These are phyloP conservation scores for Diabrotica virgifera DNA, from an alignment of 1,140 invertebrate genomes.

Conservation along the genomic window DNA sequence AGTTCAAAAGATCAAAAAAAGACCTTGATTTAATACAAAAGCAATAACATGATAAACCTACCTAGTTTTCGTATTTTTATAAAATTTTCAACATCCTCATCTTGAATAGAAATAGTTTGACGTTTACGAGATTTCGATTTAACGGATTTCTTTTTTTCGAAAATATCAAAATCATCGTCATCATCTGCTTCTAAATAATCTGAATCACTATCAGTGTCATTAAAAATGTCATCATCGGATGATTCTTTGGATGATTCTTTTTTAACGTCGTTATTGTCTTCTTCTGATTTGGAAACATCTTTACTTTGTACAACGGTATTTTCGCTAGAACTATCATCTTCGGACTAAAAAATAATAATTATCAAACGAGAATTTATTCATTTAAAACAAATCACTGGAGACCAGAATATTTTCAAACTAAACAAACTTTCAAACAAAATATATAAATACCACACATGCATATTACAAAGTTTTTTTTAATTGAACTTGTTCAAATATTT, in stretches of 20 bases:
- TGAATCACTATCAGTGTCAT: not conserved
- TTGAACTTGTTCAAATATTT: not conserved
- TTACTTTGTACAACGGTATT: too few species aligned
- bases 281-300: too few species aligned
- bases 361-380: too few species aligned
- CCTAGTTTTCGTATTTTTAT: conserved; percentile 1
- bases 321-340: too few species aligned
- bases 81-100: not conserved
- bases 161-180: not conserved
- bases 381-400: too few species aligned
- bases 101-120: not conserved
- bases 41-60: not conserved
- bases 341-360: too few species aligned
- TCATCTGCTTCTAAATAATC: not conserved
- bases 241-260: not conserved
- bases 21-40: too few species aligned
- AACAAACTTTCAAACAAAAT: too few species aligned
- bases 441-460: too few species aligned
- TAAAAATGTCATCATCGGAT: not conserved
- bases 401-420: not conserved
- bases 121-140: not conserved
- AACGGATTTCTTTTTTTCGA: not conserved
- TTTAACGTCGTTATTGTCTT: not conserved
- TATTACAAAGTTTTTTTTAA: too few species aligned
- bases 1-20: too few species aligned